phyloP scores from a whole-genome alignment of 1,140 invertebrate species.

The Homarus americanus region DNA sequence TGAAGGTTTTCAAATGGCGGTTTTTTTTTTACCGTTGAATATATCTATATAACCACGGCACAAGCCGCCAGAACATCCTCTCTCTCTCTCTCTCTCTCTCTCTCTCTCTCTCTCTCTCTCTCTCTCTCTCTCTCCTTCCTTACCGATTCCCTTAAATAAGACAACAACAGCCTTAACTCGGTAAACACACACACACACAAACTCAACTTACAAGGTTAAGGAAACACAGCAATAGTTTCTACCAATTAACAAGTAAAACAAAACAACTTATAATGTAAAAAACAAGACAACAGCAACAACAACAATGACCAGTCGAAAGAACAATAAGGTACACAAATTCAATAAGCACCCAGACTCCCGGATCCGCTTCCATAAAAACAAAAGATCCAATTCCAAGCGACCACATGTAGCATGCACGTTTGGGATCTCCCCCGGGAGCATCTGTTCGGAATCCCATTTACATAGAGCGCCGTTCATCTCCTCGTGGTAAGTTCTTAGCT shows the following conservation, averaged over 20 bases:
- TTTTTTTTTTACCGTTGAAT: no score
- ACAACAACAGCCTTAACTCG: no score
- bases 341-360: conserved; percentile 36
- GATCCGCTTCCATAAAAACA: conserved; percentile 32
- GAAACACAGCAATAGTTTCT: no score
- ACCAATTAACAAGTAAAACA: no score
- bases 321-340: conserved; percentile 37
- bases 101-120: neutral
- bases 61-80: no score
- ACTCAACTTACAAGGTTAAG: no score
- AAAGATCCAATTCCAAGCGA: conserved; percentile 55
- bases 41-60: no score
- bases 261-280: no score
- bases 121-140: neutral
- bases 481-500: conserved; percentile 7
- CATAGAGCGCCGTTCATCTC: conserved; percentile 34
- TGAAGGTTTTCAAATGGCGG: no score
- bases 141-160: neutral
- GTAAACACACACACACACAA: no score
- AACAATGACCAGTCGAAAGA: neutral
- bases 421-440: conserved; percentile 42
- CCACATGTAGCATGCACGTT: conserved; percentile 38
- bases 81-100: no score
- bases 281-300: no score
- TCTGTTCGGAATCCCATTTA: conserved; percentile 48